phyloP scores from a whole-genome alignment of 2,888 invertebrate species.

The Tenthredo amoena region DNA sequence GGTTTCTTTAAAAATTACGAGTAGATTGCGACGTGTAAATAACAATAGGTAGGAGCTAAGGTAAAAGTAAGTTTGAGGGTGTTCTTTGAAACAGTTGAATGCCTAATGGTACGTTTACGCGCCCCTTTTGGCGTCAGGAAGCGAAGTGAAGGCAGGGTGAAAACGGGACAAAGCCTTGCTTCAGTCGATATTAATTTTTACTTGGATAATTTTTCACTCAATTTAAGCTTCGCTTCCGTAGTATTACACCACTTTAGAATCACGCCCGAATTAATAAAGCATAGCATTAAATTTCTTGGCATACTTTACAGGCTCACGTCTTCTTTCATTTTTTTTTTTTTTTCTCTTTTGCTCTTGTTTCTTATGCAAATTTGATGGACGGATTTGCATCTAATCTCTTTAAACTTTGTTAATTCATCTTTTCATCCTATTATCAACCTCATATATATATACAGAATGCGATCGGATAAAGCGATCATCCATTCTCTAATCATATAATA shows the following conservation, averaged over 20 bases:
- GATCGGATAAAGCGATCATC: neutral
- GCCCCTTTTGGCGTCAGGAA: constrained; percentile 34
- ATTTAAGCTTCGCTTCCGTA: constrained; percentile 31
- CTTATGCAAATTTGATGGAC: neutral
- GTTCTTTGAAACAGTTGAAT: constrained; percentile 51
- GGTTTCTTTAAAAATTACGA: neutral
- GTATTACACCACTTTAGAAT: constrained; percentile 34
- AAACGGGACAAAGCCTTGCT: constrained; percentile 46
- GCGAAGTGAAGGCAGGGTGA: constrained; percentile 36
- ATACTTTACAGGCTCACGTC: neutral
- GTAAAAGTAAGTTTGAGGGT: constrained; percentile 40
- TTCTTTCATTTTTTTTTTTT: neutral
- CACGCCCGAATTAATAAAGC: constrained; percentile 32
- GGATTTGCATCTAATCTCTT: constrained; percentile 29
- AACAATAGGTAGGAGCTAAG: constrained; percentile 24
- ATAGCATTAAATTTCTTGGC: neutral
- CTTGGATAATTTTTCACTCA: constrained; percentile 45
- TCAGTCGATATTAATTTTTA: constrained; percentile 51
- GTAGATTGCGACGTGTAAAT: constrained; percentile 43
- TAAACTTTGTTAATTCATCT: constrained; percentile 4
- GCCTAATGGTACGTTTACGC: constrained; percentile 47
- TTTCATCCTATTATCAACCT: neutral
- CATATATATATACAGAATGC: neutral
- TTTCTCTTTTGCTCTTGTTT: neutral
- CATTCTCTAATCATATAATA: neutral